Evolutionary conservation across 1,140 invertebrate species (phyloP).

Genomic region (Globodera rostochiensis): DNA sequence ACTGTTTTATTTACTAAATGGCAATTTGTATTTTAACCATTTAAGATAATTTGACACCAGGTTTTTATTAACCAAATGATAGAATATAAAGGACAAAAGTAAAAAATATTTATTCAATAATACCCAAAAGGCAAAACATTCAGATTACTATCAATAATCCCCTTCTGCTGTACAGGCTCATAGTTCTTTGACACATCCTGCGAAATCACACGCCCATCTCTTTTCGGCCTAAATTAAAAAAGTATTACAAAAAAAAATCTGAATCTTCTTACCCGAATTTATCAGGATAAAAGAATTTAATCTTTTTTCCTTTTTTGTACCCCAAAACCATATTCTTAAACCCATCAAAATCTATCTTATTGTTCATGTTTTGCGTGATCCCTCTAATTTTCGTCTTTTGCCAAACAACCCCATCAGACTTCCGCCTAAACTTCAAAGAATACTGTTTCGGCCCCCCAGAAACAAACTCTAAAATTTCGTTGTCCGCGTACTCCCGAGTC

Average conservation of each 20-base stretch:
- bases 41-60: too few species aligned
- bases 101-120: neutral
- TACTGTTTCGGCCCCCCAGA: neutral
- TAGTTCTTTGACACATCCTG: neutral
- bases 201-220: neutral
- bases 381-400: neutral
- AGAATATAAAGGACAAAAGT: too few species aligned
- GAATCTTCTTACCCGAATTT: neutral
- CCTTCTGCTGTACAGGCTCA: neutral
- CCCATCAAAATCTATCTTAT: neutral
- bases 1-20: too few species aligned
- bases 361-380: neutral
- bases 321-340: neutral
- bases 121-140: constrained; percentile 1
- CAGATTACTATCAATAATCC: neutral
- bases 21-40: too few species aligned
- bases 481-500: neutral
- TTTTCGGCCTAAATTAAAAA: neutral
- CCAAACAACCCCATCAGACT: neutral
- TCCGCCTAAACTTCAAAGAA: neutral
- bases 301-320: neutral
- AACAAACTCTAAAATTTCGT: neutral
- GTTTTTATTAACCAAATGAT: too few species aligned
- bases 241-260: too few species aligned
- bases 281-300: neutral